Conservation (phyloP, 2,888 invertebrate species). For the Nephrotoma appendiculata region DNA sequence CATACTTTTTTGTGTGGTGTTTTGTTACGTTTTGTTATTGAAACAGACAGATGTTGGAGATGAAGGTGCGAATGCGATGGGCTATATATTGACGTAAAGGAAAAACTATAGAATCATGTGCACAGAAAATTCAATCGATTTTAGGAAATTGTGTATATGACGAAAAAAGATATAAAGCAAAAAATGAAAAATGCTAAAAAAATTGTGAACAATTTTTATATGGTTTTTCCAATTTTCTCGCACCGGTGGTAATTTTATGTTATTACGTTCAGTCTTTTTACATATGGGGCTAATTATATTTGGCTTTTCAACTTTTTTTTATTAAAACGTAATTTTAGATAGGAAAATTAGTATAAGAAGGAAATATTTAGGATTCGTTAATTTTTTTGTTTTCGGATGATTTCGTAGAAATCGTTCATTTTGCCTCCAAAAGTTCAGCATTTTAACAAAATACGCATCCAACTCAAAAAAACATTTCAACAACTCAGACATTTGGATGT, state of each 20-base stretch:
- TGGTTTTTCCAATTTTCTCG: background rate
- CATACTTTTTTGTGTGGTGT: background rate
- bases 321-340: too few species aligned
- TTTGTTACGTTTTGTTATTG: background rate
- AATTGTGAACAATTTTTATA: background rate
- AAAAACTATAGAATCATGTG: background rate
- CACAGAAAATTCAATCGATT: background rate
- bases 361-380: background rate
- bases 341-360: background rate
- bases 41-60: background rate
- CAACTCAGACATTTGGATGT: background rate
- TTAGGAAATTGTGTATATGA: background rate
- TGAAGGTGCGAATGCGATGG: background rate
- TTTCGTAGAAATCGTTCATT: background rate
- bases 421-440: background rate
- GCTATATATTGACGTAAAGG: background rate
- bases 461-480: background rate
- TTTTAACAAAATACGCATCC: background rate
- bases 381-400: background rate
- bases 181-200: background rate
- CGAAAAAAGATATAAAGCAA: background rate
- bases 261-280: background rate
- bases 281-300: too few species aligned
- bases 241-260: background rate
- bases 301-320: too few species aligned